Conservation (phyloP, 2,113 vertebrate genomes). For the Perccottus glenii region DNA sequence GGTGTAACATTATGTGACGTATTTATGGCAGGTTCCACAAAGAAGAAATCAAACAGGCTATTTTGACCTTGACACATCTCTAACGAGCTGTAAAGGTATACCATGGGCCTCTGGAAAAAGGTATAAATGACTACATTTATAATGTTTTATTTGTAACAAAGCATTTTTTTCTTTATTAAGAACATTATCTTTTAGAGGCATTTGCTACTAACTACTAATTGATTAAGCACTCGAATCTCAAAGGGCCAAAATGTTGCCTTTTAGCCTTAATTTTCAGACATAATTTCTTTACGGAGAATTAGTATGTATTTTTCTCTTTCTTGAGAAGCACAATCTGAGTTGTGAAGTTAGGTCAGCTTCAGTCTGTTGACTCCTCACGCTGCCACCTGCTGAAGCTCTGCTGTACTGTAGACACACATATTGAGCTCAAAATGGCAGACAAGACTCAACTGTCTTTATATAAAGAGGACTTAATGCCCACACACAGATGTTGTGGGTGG, state of each 20-base stretch:
- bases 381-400: slow-evolving; percentile 71
- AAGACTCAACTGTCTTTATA: slow-evolving; percentile 23
- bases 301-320: neutral
- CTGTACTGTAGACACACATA: slow-evolving; percentile 44
- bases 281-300: too few relatives aligned
- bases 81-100: slow-evolving; percentile 87
- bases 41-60: slow-evolving; percentile 93
- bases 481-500: slow-evolving; percentile 53
- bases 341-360: slow-evolving; percentile 23
- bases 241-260: neutral
- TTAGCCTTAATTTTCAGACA: too few relatives aligned
- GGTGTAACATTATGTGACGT: slow-evolving; percentile 44
- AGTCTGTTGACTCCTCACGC: slow-evolving; percentile 42
- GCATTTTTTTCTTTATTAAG: slow-evolving; percentile 3
- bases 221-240: neutral
- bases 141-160: neutral
- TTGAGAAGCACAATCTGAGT: neutral
- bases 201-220: neutral
- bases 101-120: slow-evolving; percentile 87
- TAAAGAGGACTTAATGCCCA: slow-evolving; percentile 40
- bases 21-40: slow-evolving; percentile 90
- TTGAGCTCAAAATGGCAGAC: slow-evolving; percentile 70
- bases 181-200: neutral
- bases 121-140: slow-evolving; percentile 68
- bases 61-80: slow-evolving; percentile 94